Evolutionary conservation across 2,113 vertebrate species (phyloP).

Genomic region (Oryzias woworae): DNA sequence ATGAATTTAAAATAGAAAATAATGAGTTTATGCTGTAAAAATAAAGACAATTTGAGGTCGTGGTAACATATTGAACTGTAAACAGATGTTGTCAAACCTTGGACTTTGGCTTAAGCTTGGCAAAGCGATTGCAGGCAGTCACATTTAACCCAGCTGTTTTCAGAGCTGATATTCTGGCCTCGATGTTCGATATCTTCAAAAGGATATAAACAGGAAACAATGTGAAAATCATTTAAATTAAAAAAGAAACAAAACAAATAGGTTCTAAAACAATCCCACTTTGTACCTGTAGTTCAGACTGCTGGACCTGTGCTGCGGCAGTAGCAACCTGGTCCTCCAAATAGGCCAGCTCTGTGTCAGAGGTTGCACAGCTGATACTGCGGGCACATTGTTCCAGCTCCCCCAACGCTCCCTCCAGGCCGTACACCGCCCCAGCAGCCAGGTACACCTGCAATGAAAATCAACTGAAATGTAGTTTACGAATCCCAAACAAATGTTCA

Average conservation of each 20-base stretch:
- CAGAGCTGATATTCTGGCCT: slow-evolving; percentile 94
- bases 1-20: background rate
- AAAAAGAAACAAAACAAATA: background rate
- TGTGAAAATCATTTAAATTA: background rate
- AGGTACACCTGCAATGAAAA: slow-evolving; percentile 85
- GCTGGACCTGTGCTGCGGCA: slow-evolving; percentile 92
- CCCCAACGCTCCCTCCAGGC: slow-evolving; percentile 88
- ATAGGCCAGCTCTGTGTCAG: slow-evolving; percentile 85
- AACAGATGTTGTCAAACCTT: slow-evolving; percentile 53
- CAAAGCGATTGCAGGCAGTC: slow-evolving; percentile 84
- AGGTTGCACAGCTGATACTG: slow-evolving; percentile 83
- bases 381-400: slow-evolving; percentile 89
- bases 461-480: background rate
- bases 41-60: background rate
- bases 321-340: slow-evolving; percentile 95
- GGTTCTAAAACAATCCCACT: background rate
- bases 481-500: background rate
- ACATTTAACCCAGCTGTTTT: slow-evolving; percentile 93
- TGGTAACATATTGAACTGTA: background rate
- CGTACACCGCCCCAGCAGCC: slow-evolving; percentile 89
- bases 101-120: slow-evolving; percentile 73
- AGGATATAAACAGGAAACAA: background rate
- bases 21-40: background rate
- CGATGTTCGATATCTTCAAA: slow-evolving; percentile 92
- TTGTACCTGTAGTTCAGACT: slow-evolving; percentile 91